Percentiles rank a stretch among this genome's conserved stretches.
phyloP scores from a whole-genome alignment of 2,797 vertebrate species.

The Thripadectes ignobilis region DNA sequence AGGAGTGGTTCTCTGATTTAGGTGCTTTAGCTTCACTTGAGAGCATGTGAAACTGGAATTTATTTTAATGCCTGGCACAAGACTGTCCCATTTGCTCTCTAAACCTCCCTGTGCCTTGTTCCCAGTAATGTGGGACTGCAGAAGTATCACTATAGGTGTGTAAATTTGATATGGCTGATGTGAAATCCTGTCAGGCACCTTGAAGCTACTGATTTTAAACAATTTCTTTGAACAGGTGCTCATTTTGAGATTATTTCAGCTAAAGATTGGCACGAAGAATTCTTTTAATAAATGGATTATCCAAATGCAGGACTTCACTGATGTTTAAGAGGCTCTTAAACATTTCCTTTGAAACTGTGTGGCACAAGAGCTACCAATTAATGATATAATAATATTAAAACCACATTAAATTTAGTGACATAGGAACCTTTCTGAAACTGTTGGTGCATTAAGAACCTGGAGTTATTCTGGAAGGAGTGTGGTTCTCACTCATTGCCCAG shows the following conservation, averaged over 20 bases:
- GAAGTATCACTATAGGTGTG: neutral
- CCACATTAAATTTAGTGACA: neutral
- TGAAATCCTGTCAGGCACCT: neutral
- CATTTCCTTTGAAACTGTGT: neutral
- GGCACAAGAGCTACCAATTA: neutral
- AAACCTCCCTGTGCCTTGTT: neutral
- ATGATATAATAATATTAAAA: neutral
- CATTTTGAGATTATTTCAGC: neutral
- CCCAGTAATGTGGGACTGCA: neutral
- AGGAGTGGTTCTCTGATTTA: neutral
- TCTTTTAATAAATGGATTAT: neutral
- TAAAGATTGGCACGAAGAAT: neutral
- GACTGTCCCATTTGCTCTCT: neutral
- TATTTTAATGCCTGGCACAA: neutral
- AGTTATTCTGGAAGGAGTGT: constrained; percentile 45
- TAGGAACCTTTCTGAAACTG: neutral
- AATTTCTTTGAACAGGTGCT: neutral
- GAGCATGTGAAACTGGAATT: neutral
- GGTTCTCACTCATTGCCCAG: constrained; percentile 61
- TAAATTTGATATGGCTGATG: neutral
- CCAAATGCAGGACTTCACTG: neutral
- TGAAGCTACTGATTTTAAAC: neutral
- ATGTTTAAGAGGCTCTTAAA: neutral
- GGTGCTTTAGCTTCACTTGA: neutral
- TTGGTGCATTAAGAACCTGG: constrained; percentile 47